phyloP scores from a whole-genome alignment of 2,113 vertebrate species.

The Nibea coibor region DNA sequence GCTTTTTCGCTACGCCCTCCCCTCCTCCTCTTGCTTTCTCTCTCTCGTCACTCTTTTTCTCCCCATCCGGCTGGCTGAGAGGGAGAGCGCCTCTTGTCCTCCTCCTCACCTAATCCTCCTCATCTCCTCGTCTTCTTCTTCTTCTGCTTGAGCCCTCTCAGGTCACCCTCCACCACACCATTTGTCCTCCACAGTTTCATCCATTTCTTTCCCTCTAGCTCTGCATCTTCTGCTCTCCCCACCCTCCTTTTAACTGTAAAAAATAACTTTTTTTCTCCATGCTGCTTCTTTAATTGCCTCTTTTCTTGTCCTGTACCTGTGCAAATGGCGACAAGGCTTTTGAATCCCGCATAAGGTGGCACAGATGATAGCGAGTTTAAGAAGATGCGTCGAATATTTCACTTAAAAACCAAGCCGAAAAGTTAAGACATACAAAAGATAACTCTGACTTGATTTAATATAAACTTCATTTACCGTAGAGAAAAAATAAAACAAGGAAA shows the following conservation, averaged over 20 bases:
- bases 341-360: neutral
- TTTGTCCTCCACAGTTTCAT: constrained; percentile 32
- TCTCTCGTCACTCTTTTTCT: constrained; percentile 31
- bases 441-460: neutral
- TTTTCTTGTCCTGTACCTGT: too few relatives aligned
- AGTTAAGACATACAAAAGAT: neutral
- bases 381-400: neutral
- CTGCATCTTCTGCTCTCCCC: neutral
- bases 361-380: neutral
- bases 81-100: constrained; percentile 55
- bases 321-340: too few relatives aligned
- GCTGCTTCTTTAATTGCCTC: too few relatives aligned
- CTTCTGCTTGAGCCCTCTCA: constrained; percentile 46
- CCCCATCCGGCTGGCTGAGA: constrained; percentile 58
- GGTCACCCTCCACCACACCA: neutral
- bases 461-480: neutral
- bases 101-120: constrained; percentile 65
- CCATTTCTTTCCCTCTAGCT: constrained; percentile 1
- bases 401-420: neutral
- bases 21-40: constrained; percentile 42
- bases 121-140: constrained; percentile 51
- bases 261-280: neutral
- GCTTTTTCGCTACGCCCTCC: constrained; percentile 25
- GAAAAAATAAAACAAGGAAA: neutral
- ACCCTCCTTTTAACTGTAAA: neutral